These are phyloP conservation scores for Caranx ignobilis DNA, from an alignment of 2,113 vertebrate genomes.

Conservation along the genomic window DNA sequence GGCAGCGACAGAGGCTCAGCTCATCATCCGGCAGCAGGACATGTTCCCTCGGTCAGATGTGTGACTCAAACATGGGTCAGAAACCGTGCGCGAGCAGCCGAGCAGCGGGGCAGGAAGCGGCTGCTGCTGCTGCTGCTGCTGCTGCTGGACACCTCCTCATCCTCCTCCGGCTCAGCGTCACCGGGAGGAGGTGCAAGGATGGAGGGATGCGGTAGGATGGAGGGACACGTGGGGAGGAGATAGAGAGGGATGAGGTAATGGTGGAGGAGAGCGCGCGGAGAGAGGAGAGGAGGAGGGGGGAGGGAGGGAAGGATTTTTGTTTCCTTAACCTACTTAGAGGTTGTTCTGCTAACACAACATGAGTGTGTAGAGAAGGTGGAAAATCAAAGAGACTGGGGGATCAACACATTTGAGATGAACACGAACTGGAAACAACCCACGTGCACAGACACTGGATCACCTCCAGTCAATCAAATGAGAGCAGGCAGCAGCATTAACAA, in stretches of 20 bases:
- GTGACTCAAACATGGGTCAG: background rate
- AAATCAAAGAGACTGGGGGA: no score
- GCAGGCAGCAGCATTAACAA: no score
- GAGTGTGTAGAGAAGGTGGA: no score
- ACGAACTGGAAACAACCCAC: no score
- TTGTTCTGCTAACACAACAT: background rate
- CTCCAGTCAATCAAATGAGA: no score
- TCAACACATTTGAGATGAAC: no score
- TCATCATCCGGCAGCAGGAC: background rate
- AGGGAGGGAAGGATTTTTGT: background rate
- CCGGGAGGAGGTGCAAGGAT: conserved; percentile 58
- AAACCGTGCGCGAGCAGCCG: background rate
- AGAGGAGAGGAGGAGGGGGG: background rate
- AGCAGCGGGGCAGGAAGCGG: background rate
- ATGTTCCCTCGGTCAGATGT: background rate
- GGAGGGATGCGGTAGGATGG: conserved; percentile 46
- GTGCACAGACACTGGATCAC: no score
- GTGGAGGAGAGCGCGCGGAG: background rate
- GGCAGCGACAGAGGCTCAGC: background rate
- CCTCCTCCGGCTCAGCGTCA: conserved; percentile 66
- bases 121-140: conserved; percentile 20
- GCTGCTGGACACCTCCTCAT: conserved; percentile 58
- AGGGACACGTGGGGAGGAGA: conserved; percentile 50
- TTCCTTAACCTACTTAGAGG: background rate
- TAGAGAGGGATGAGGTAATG: conserved; percentile 70